phyloP scores from a whole-genome alignment of 2,113 vertebrate species.

The Epinephelus cyanopodus region DNA sequence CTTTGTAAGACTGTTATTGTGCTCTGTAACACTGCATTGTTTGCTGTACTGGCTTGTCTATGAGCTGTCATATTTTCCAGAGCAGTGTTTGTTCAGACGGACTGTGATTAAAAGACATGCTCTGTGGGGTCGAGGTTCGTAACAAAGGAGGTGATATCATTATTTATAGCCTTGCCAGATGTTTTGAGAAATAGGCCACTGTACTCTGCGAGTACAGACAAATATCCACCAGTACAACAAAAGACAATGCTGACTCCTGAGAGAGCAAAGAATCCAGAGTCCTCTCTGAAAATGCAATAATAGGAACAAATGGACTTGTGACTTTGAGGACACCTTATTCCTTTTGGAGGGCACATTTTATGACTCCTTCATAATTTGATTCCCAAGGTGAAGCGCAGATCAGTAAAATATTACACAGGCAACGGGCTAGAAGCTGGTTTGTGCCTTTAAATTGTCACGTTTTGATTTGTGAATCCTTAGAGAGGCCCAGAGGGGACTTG shows the following conservation, averaged over 20 bases:
- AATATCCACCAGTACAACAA: constrained; percentile 20
- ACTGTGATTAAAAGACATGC: constrained; percentile 1
- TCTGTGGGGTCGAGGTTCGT: constrained; percentile 4
- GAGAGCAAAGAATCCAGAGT: constrained; percentile 1
- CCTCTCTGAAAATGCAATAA: constrained; percentile 47
- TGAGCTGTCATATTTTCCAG: background rate
- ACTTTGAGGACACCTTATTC: constrained; percentile 43
- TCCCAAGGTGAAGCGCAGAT: constrained; percentile 55
- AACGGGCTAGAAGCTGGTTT: constrained; percentile 13
- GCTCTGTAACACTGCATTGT: background rate
- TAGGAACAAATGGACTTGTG: constrained; percentile 42
- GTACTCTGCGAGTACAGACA: constrained; percentile 23
- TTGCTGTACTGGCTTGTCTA: background rate
- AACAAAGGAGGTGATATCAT: constrained; percentile 1
- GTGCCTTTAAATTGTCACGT: constrained; percentile 56
- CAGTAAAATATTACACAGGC: constrained; percentile 44
- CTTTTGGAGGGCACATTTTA: constrained; percentile 50
- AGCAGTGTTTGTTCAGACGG: background rate
- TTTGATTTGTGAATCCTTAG: constrained; percentile 69
- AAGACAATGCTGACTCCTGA: constrained; percentile 16
- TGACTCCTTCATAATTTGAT: constrained; percentile 47
- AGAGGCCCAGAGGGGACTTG: constrained; percentile 39
- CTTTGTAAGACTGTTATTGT: background rate
- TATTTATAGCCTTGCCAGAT: constrained; percentile 31
- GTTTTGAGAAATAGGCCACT: constrained; percentile 8